Conservation (phyloP, 2,888 invertebrate species). For the Chloromyia formosa region DNA sequence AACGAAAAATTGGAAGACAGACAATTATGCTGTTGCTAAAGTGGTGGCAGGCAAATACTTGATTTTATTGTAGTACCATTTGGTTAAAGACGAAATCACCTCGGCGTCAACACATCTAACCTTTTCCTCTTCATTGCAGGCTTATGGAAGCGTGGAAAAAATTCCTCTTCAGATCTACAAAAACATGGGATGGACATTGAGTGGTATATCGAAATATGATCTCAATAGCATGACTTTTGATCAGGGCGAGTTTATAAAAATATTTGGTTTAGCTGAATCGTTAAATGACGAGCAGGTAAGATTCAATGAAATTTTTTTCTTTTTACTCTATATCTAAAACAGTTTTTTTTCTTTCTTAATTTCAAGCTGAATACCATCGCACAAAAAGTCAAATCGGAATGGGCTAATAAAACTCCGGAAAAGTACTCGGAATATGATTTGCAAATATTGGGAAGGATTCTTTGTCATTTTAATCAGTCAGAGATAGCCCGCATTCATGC, state of each 20-base stretch:
- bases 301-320: not conserved
- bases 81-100: no score
- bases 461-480: constrained; percentile 68
- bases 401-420: constrained; percentile 67
- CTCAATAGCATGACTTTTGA: constrained; percentile 66
- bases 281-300: constrained; percentile 61
- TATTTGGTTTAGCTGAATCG: constrained; percentile 67
- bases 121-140: no score
- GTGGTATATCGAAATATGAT: constrained; percentile 65
- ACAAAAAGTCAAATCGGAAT: constrained; percentile 66
- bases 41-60: no score
- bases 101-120: no score
- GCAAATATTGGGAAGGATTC: constrained; percentile 66
- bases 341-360: no score
- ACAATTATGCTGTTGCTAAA: no score
- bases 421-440: constrained; percentile 69
- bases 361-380: constrained; percentile 65
- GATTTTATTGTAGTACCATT: no score
- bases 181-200: constrained; percentile 54
- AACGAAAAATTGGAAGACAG: no score
- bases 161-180: constrained; percentile 53
- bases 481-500: constrained; percentile 68
- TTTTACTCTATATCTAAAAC: no score
- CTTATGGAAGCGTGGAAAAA: constrained; percentile 53
- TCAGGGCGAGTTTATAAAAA: constrained; percentile 67